phyloP scores from a whole-genome alignment of 2,113 vertebrate species.

The Pelodiscus sinensis region DNA sequence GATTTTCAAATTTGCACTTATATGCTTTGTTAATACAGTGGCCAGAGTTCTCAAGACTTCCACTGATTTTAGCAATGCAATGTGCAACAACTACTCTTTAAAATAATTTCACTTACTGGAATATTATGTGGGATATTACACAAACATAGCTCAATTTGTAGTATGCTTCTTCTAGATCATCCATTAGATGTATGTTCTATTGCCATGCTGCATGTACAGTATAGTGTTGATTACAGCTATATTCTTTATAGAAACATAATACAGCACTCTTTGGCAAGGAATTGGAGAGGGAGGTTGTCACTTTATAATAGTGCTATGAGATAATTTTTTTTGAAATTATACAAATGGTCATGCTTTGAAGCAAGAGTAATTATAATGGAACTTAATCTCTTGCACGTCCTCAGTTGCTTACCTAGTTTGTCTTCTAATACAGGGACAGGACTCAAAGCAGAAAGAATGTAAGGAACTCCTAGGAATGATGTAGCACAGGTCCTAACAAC shows the following conservation, averaged over 20 bases:
- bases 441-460: neutral
- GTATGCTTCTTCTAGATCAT: neutral
- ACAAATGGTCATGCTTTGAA: neutral
- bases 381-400: neutral
- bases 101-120: neutral
- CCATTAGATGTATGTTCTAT: neutral
- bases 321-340: neutral
- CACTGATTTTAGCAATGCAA: neutral
- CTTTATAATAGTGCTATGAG: neutral
- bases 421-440: neutral
- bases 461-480: neutral
- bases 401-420: accelerated
- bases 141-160: neutral
- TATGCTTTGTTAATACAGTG: no score
- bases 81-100: neutral
- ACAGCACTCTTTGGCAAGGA: neutral
- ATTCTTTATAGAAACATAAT: neutral
- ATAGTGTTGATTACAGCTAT: neutral
- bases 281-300: neutral
- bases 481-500: neutral
- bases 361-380: neutral
- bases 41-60: neutral
- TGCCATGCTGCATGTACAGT: neutral
- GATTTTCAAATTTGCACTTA: neutral
- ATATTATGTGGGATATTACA: neutral